Evolutionary conservation across 2,888 invertebrate species (phyloP), one percentile per base, ranked within the genome.

Genomic region (Pseudococcus viburni): DNA sequence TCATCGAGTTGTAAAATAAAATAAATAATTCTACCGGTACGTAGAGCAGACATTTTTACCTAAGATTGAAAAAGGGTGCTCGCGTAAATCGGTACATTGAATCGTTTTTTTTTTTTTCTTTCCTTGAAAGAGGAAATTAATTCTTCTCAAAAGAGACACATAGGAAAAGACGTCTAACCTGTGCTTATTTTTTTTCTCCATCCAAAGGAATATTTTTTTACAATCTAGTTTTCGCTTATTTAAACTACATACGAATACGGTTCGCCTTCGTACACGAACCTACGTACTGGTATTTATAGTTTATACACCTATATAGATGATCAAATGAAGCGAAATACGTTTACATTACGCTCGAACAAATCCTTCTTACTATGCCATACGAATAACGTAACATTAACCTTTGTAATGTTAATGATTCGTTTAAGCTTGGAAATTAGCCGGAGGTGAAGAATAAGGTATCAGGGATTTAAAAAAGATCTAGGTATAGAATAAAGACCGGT

Each of bases 331-430:
- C 80, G 80, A 80, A 80, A 80, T 80, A 80, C n/a, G 80, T 80
- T 80, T 80, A 42, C 42, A 80, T 80, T 80, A 80, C 80, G 80
- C 80, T 80, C 80, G 42, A 80, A 80, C 46, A 42, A 80, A 80
- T 80, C 39, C 80, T 22, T 80, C 19, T 33, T 33, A 33, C n/a
- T 33, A 3, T 33, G 3, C 26, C 26, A 33, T 33, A 42, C 42
- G 68, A 73, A 80, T 42, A 80, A 33, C 26, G 26, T 33, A 26
- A 80, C 59, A 59, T 59, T 46, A 33, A 80, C 42, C 80, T 80
- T 80, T 80, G 80, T 80, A 42, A 80, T 80, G 80, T 80, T 80
- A 80, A 80, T 80, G 46, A 80, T 26, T 80, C 80, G 80, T 42
- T 42, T 80, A 80, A 80, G 80, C 80, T 46, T 42, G 80, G 42